Conservation (phyloP, 92 coral and sea anemone genomes). For the Bergia sp. region DNA sequence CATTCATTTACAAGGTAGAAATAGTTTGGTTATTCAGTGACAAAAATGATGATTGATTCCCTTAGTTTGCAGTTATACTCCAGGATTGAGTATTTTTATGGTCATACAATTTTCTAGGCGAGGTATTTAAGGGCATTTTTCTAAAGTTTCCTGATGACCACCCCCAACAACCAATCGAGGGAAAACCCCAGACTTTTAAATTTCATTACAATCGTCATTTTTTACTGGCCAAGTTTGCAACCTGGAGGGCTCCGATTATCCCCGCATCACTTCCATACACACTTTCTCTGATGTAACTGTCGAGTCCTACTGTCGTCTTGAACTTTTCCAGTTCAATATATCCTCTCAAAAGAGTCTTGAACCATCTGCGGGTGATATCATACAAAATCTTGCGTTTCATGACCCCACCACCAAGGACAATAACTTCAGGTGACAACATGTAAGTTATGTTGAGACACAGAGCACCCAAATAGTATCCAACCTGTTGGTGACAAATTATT, state of each 20-base stretch:
- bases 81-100: too few species aligned
- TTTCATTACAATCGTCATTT: not conserved
- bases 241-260: slow-evolving; percentile 82
- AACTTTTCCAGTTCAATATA: slow-evolving; percentile 83
- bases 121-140: too few species aligned
- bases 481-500: slow-evolving; percentile 8
- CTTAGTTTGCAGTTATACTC: too few species aligned
- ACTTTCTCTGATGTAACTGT: slow-evolving; percentile 71
- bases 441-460: slow-evolving; percentile 87
- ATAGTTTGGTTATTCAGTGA: too few species aligned
- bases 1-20: too few species aligned
- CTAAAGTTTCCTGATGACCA: too few species aligned
- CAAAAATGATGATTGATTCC: too few species aligned
- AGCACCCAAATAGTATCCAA: slow-evolving; percentile 92
- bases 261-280: slow-evolving; percentile 86
- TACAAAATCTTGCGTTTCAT: slow-evolving; percentile 81
- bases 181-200: too few species aligned
- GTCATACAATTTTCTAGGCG: too few species aligned
- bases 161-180: too few species aligned
- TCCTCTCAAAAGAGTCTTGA: slow-evolving; percentile 71
- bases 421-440: slow-evolving; percentile 86
- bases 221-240: slow-evolving; percentile 54
- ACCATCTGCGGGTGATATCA: slow-evolving; percentile 65
- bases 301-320: slow-evolving; percentile 78
- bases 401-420: slow-evolving; percentile 89